These are phyloP conservation scores for Agrochola lota DNA, from an alignment of 2,888 invertebrate species.

Conservation along the genomic window DNA sequence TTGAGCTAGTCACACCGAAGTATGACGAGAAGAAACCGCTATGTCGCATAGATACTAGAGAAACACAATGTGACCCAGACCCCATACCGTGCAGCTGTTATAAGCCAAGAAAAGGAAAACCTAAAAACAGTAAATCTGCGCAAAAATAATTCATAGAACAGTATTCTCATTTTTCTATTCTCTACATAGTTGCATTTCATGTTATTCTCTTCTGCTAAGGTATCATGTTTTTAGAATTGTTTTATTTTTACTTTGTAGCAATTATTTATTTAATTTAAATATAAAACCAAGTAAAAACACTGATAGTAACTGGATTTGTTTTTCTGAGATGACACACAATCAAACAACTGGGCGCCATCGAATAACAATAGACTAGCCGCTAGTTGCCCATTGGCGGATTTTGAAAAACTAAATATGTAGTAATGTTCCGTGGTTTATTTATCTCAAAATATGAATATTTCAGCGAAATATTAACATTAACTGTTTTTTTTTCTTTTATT, in stretches of 20 bases:
- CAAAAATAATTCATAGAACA: neutral
- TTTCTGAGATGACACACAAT: neutral
- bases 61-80: conserved; percentile 84
- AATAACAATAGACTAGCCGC: neutral
- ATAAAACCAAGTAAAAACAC: neutral
- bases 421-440: no score
- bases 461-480: no score
- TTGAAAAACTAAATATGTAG: no score
- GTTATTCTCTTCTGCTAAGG: conserved; percentile 29
- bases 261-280: neutral
- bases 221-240: conserved; percentile 47
- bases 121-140: neutral
- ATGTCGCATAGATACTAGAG: conserved; percentile 84
- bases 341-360: neutral
- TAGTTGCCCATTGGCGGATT: no score
- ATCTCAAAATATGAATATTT: no score
- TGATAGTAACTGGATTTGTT: neutral
- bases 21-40: conserved; percentile 89
- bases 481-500: no score
- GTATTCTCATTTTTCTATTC: neutral
- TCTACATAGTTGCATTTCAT: conserved; percentile 51
- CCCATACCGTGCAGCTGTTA: conserved; percentile 73
- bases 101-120: conserved; percentile 73
- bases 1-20: conserved; percentile 92
- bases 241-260: neutral